These are phyloP conservation scores for Catharus minimus DNA, from an alignment of 2,113 vertebrate genomes.

Conservation along the genomic window DNA sequence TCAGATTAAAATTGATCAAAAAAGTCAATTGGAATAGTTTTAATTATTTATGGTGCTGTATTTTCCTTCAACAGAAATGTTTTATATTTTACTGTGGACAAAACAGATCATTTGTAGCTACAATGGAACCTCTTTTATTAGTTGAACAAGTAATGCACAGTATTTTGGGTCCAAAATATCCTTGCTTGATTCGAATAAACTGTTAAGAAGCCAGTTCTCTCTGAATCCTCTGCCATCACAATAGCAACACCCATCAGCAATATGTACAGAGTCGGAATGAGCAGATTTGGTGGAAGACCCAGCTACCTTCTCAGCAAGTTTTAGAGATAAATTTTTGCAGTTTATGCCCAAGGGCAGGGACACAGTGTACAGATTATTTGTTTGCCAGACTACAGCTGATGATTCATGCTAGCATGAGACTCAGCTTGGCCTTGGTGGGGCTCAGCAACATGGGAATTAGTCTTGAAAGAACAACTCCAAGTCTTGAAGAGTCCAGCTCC, in stretches of 20 bases:
- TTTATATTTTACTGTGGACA: slow-evolving; percentile 24
- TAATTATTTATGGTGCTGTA: slow-evolving; percentile 53
- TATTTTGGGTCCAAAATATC: neutral
- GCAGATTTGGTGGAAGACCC: neutral
- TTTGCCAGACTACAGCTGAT: neutral
- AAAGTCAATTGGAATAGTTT: slow-evolving; percentile 62
- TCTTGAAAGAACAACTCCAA: neutral
- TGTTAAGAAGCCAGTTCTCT: neutral
- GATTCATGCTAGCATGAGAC: neutral
- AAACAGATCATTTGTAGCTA: slow-evolving; percentile 41
- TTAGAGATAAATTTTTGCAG: neutral
- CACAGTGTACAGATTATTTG: fast-evolving
- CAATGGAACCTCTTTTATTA: neutral
- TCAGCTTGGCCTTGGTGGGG: neutral
- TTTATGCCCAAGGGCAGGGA: neutral
- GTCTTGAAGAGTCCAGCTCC: neutral
- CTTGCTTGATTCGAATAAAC: slow-evolving; percentile 1
- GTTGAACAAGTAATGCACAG: neutral
- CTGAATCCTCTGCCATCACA: neutral
- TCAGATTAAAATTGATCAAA: slow-evolving; percentile 63
- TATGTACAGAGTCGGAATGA: neutral
- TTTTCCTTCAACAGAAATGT: slow-evolving; percentile 14
- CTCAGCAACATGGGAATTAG: neutral
- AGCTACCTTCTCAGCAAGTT: neutral
- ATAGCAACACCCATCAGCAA: neutral